Percentiles rank a stretch among this genome's conserved stretches.
phyloP scores from a whole-genome alignment of 2,113 vertebrate species.

The Psammodynastes pulverulentus region DNA sequence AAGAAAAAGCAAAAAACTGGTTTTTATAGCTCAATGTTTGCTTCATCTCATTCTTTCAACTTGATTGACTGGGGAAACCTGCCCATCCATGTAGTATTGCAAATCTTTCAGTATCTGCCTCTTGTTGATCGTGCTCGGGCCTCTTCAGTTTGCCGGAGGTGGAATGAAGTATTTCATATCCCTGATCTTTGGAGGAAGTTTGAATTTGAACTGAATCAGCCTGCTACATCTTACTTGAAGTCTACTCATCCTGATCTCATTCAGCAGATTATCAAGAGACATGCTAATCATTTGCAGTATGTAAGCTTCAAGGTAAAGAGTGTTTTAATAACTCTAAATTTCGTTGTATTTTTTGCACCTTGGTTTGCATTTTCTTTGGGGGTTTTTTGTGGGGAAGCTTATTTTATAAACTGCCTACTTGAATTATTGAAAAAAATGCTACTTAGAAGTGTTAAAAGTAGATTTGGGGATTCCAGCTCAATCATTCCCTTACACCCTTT shows the following conservation, averaged over 20 bases:
- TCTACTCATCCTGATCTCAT: slow-evolving; percentile 90
- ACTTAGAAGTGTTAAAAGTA: background rate
- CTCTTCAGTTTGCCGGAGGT: slow-evolving; percentile 82
- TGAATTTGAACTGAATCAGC: slow-evolving; percentile 89
- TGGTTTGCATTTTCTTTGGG: background rate
- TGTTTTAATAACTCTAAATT: background rate
- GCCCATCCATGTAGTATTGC: slow-evolving; percentile 77
- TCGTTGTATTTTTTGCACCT: background rate
- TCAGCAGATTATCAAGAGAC: slow-evolving; percentile 89
- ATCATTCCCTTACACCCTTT: background rate
- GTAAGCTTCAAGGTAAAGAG: slow-evolving; percentile 85
- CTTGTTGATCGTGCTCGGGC: slow-evolving; percentile 81
- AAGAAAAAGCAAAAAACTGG: slow-evolving; percentile 72
- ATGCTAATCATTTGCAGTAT: slow-evolving; percentile 83
- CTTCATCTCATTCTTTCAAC: slow-evolving; percentile 7
- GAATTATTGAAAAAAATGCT: background rate
- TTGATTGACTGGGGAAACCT: slow-evolving; percentile 78
- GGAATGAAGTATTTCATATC: slow-evolving; percentile 88
- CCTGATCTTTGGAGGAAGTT: slow-evolving; percentile 89
- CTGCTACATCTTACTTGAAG: slow-evolving; percentile 85
- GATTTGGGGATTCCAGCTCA: background rate
- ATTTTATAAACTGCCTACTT: background rate
- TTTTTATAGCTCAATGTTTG: slow-evolving; percentile 17
- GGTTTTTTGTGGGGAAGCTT: background rate
- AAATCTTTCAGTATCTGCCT: slow-evolving; percentile 83